Evolutionary conservation across 2,888 invertebrate species (phyloP), one percentile per base, ranked within the genome.

Genomic region (Acrobeloides nanus): DNA sequence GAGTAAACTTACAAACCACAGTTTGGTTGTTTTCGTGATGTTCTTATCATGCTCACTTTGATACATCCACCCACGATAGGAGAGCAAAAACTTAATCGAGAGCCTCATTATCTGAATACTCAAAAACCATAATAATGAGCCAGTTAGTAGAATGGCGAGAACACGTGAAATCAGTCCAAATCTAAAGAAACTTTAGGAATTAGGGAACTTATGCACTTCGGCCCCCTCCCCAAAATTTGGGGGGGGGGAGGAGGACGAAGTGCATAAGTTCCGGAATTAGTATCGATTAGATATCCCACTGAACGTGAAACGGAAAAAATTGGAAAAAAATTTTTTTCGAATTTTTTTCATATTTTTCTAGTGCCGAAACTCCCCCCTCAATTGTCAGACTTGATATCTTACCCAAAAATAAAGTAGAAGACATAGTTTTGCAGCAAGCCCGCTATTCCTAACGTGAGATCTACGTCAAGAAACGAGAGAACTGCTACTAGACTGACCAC

Each of bases 1-100:
- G 10, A 12, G n/a, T 4, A 10, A 25, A 51, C 75, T 61, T 59
- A 76, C 77, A 57, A 84, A 79, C 95, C 95, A 97, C 0, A 87
- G 57, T 76, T 82, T 84, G 0, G 92, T 89, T 20, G 77, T 74
- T 1, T 80, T 46, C 0, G 90, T 88, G 46, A 85, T 79, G 63
- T 76, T 82, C 26, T 82, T 79, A 1, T 87, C 86, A 63, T 89
- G 81, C 8, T 84, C 82, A 26, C 53, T 48, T 76, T 95, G 93
- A 76, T 89, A 95, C 87, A 97, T 92, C 95, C 95, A 97, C 53
- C 90, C 90, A 80, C 92, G 92, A 81, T 97, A 97, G 79, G 58
- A 84, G 45, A 95, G 83, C 46, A 97, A 80, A 37, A 86, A 69
- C 77, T 89, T 92, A 44, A 95, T 81, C 24, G 84, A 80, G 72